phyloP scores from a whole-genome alignment of 1,140 invertebrate species.

The Sipha flava region DNA sequence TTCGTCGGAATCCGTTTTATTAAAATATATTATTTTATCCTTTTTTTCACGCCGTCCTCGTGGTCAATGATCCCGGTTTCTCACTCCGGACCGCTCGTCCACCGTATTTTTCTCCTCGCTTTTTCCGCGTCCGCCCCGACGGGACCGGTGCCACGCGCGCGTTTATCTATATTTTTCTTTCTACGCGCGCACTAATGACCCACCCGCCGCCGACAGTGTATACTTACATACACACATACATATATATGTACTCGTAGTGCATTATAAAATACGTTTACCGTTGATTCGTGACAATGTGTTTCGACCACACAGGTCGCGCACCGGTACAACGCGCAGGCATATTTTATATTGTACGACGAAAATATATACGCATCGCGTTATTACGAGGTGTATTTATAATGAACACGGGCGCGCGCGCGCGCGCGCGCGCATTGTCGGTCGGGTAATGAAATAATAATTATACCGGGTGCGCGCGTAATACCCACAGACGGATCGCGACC shows the following conservation, averaged over 20 bases:
- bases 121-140: background rate
- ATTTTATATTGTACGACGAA: background rate
- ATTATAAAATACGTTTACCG: background rate
- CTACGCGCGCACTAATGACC: constrained; percentile 7
- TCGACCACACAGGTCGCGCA: constrained; percentile 9
- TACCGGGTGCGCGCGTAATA: background rate
- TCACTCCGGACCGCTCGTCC: too few relatives aligned
- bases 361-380: too few relatives aligned
- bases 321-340: background rate
- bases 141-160: background rate
- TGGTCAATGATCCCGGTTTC: background rate
- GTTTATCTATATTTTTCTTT: too few relatives aligned
- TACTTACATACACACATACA: background rate
- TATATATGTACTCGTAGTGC: background rate
- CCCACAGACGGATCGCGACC: background rate
- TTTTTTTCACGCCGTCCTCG: too few relatives aligned
- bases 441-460: background rate
- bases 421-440: too few relatives aligned
- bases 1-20: too few relatives aligned
- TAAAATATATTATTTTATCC: too few relatives aligned
- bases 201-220: background rate
- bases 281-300: constrained; percentile 22
- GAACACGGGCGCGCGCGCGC: background rate
- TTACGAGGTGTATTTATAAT: background rate
- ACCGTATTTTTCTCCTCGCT: too few relatives aligned